Base-by-base conservation (phyloP, 2,113 vertebrate species). In the Cyprinus carpio region DNA sequence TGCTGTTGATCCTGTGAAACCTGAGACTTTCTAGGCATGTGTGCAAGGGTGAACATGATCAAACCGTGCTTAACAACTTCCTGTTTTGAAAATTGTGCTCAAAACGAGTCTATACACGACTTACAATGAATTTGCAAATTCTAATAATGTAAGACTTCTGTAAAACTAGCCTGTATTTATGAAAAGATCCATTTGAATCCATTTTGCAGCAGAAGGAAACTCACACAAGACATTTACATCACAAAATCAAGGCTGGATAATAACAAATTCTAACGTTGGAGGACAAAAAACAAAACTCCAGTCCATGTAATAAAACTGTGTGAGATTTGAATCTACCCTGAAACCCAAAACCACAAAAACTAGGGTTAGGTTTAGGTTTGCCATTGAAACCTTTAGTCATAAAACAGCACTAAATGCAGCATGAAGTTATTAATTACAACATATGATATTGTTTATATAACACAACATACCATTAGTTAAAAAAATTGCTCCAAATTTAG, bases 1-100 rank as follows among this genome's bases (percentile, higher is more conserved):
- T 85, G 75, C 81, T 75, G 67, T 75, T 76, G 85, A 49, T 76
- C 79, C 79, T 75, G 85, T 86, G 85, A 86, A 86, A 86, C 81
- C 81, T 75, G 84, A 72, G 80, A 85, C 74, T 71, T 62, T 65
- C 58, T 40, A 29, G 29, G 40, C 46, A 56, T 84, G 75, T 86
- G 69, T 88, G 69, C 81, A 84, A 56, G 43, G 43, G 75, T 29
- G 10, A n/a, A 67, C 12, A 51, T 81, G 43, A 76, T 13, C 31
- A 43, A 29, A 88, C 79, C 37, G n/a, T 54, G 31, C 29, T 75
- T 29, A 29, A 49, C 25, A 29, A 51, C 18, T 25, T 51, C 3
- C 58, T 40, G n/a, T 37, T 46, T 31, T 69, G 31, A 8, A 64
- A 64, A 58, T 81, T 85, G 74, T 67, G 23, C 25, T 62, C 15